Evolutionary conservation across 2,888 invertebrate genomes (phyloP).

Genomic region (Pterostichus niger): DNA sequence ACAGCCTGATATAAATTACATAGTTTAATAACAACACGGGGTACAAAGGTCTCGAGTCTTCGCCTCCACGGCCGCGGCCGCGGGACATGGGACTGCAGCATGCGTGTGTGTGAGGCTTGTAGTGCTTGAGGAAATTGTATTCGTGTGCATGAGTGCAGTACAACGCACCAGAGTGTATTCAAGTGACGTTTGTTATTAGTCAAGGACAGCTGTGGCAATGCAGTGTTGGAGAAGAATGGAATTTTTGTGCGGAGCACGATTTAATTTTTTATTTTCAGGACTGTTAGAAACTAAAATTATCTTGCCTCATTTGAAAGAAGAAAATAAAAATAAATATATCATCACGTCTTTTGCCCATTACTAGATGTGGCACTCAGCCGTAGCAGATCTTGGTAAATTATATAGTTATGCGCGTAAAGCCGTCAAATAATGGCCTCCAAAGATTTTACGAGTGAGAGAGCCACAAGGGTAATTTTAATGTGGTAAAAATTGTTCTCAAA

Average conservation of each 20-base stretch:
- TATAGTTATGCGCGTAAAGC: too few species aligned
- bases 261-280: too few species aligned
- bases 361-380: too few species aligned
- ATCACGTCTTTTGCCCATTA: too few species aligned
- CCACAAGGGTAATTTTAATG: too few species aligned
- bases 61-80: background rate
- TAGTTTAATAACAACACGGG: constrained; percentile 55
- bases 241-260: background rate
- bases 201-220: constrained; percentile 19
- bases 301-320: too few species aligned
- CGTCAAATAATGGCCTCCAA: too few species aligned
- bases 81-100: constrained; percentile 1
- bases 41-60: constrained; percentile 55
- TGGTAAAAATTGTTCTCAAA: too few species aligned
- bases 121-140: background rate
- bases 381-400: too few species aligned
- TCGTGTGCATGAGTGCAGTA: constrained; percentile 28
- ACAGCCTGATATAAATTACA: constrained; percentile 58
- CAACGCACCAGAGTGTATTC: constrained; percentile 35
- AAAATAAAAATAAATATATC: too few species aligned
- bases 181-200: constrained; percentile 24
- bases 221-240: background rate
- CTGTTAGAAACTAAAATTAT: too few species aligned
- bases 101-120: background rate
- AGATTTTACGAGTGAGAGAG: too few species aligned